Conservation (phyloP, 2,113 vertebrate genomes). For the Miniopterus natalensis region DNA sequence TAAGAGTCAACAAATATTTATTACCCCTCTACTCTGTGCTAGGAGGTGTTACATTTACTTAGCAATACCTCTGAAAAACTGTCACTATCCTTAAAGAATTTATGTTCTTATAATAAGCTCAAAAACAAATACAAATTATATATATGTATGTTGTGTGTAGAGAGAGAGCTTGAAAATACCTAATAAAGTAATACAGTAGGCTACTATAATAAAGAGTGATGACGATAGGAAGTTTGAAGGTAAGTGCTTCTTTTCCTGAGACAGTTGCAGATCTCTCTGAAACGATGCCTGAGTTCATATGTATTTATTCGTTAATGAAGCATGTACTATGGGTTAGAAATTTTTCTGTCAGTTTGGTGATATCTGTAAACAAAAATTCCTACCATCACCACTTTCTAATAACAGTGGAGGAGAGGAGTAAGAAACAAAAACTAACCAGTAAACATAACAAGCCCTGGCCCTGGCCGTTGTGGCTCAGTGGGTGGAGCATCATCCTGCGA, state of each 20-base stretch:
- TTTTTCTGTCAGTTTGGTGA: background rate
- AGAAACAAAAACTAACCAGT: background rate
- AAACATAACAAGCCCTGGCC: background rate
- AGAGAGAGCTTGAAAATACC: background rate
- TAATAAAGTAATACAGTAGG: background rate
- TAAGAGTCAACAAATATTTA: constrained; percentile 10
- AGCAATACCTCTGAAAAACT: background rate
- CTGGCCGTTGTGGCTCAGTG: background rate
- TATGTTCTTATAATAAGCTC: background rate
- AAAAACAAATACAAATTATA: constrained; percentile 20
- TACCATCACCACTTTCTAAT: background rate
- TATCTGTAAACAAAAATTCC: background rate
- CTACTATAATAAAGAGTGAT: background rate
- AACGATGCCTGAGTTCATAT: background rate
- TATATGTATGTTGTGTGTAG: background rate
- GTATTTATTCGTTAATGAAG: background rate
- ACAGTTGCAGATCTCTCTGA: background rate
- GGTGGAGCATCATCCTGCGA: background rate
- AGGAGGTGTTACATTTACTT: background rate
- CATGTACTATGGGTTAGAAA: background rate
- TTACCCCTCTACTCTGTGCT: background rate
- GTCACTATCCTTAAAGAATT: background rate
- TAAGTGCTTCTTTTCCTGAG: background rate
- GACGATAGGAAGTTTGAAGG: background rate
- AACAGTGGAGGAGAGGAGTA: background rate